Evolutionary conservation across 2,888 invertebrate genomes (phyloP), one percentile per base, ranked within the genome.

Genomic region (Idaea straminata): DNA sequence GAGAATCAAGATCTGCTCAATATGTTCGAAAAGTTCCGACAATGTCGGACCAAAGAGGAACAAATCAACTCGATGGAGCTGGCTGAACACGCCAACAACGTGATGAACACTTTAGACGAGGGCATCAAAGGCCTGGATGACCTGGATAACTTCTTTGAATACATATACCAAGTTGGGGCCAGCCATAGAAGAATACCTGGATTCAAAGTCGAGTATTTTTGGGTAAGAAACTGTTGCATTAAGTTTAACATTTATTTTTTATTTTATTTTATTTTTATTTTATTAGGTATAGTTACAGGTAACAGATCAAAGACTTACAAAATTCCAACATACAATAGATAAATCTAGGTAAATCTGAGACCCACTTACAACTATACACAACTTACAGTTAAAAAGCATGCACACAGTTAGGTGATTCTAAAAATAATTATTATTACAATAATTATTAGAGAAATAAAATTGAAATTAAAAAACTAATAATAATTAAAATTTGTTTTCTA

Each of bases 21-120:
- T 68, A 94, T 97, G 90, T 97, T 97, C 88, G 95, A 95, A 75
- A 97, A 96, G 88, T 97, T 98, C 84, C 95, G 95, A 68, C 95
- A 96, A 74, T 92, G 96, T 79, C 94, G 95, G 83, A 96, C 97
- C 69, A 95, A 95, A 82, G 96, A 97, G 80, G 95, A 97, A 77
- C 96, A 97, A 83, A 95, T 96, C 70, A 95, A 95, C 80, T 97
- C 96, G 66, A 95, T 96, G 93, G 97, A 97, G 86, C 91, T 98
- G 69, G 96, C 96, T 5, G 96, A 97, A 75, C 98, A 98, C 83
- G 98, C 98, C 63, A 96, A 95, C 80, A 96, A 96, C 77, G 98
- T 98, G 36, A 98, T 98, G 98, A 95, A 95, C 78, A 97, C 97
- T 0, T 87, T 98, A 69, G 98, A 98, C 83, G 97, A 98, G 81